Evolutionary conservation across 2,888 invertebrate genomes (phyloP).

Genomic region (Cephus spinipes): DNA sequence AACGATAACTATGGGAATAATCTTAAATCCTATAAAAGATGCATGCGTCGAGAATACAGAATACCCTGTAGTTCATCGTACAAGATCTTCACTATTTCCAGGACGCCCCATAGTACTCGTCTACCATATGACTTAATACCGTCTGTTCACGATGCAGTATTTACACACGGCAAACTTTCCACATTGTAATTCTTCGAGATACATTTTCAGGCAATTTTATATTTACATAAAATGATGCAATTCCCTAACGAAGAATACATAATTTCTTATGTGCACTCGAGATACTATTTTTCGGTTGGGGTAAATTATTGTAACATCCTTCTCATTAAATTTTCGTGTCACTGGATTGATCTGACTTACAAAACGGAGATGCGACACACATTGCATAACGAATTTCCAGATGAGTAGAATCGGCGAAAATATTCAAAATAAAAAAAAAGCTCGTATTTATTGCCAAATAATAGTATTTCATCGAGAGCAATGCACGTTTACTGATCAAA

Average conservation of each 20-base stretch:
- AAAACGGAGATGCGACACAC: not conserved
- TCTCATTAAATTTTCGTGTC: not conserved
- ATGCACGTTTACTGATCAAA: slow-evolving; percentile 28
- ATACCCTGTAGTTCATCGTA: not conserved
- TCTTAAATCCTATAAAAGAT: not conserved
- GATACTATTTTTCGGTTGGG: too few relatives aligned
- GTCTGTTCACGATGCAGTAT: not conserved
- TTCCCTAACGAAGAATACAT: not conserved
- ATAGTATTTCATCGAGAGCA: slow-evolving; percentile 30
- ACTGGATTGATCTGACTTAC: not conserved
- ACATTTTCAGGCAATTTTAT: not conserved
- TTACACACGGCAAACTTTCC: not conserved
- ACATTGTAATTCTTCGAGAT: not conserved
- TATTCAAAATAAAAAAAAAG: not conserved
- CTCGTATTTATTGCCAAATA: slow-evolving; percentile 31
- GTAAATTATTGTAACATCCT: not conserved
- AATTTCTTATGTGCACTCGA: not conserved
- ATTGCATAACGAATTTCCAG: not conserved
- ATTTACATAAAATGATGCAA: not conserved
- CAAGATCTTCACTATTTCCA: not conserved
- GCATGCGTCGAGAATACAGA: not conserved
- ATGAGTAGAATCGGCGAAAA: not conserved
- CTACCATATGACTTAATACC: too few relatives aligned
- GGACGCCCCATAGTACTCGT: too few relatives aligned
- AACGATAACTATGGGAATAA: not conserved